A percentile compares a stretch with the other conserved stretches of the same genome.
Conservation (phyloP, 1,140 invertebrate genomes). For the Pseudomyrmex flavicornis region DNA sequence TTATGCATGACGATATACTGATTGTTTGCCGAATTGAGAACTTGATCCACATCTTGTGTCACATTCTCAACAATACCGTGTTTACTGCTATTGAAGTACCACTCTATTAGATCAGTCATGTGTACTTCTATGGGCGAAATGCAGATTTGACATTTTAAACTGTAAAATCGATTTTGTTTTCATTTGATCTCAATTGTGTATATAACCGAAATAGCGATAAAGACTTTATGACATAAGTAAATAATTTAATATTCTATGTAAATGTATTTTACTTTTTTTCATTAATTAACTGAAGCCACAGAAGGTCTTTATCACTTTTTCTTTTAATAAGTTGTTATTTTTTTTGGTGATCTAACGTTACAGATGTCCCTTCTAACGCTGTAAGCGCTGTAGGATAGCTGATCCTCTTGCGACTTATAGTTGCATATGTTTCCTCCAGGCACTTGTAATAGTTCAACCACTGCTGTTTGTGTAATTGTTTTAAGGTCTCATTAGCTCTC, state of each 20-base stretch:
- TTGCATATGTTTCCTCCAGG: slow-evolving; percentile 77
- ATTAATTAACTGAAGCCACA: too few species aligned
- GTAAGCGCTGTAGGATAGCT: slow-evolving; percentile 80
- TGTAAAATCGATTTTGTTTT: slow-evolving; percentile 64
- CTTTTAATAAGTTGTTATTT: not conserved
- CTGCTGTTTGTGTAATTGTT: slow-evolving; percentile 79
- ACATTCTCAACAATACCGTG: slow-evolving; percentile 71
- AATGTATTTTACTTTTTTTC: too few species aligned
- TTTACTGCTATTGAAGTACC: slow-evolving; percentile 81
- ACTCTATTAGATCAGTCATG: slow-evolving; percentile 79
- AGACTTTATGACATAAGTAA: too few species aligned
- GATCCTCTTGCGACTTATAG: slow-evolving; percentile 74
- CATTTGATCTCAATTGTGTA: slow-evolving; percentile 39
- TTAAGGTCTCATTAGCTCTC: slow-evolving; percentile 77
- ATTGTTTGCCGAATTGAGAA: slow-evolving; percentile 81
- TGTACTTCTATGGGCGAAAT: slow-evolving; percentile 82
- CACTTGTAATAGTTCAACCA: slow-evolving; percentile 86
- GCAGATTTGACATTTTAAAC: slow-evolving; percentile 85
- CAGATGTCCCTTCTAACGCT: slow-evolving; percentile 81
- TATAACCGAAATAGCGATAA: not conserved
- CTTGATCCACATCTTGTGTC: slow-evolving; percentile 79
- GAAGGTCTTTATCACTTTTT: not conserved
- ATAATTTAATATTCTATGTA: too few species aligned
- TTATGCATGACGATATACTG: slow-evolving; percentile 84
- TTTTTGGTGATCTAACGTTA: slow-evolving; percentile 74